These are phyloP conservation scores for Drosophila atroscutellata DNA, from an alignment of 2,888 invertebrate species.

Conservation along the genomic window DNA sequence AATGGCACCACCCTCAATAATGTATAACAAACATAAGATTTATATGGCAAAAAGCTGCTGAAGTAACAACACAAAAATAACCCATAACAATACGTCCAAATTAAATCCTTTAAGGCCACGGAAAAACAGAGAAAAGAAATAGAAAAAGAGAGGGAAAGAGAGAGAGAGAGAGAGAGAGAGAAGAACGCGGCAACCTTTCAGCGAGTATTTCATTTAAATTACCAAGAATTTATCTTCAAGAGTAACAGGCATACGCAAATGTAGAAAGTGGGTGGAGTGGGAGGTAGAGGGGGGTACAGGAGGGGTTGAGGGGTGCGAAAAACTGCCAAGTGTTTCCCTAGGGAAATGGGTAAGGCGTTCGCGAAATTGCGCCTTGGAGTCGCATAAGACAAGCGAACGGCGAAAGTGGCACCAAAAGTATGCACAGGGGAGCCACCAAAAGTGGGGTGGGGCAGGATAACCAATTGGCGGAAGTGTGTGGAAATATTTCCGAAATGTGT, in stretches of 20 bases:
- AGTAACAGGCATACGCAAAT: constrained; percentile 43
- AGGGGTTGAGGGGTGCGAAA: neutral
- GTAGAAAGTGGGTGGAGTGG: constrained; percentile 6
- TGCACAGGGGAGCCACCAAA: constrained; percentile 75
- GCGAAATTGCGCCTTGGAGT: constrained; percentile 85
- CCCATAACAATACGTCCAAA: constrained; percentile 72
- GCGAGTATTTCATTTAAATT: constrained; percentile 75
- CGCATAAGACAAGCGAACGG: constrained; percentile 84
- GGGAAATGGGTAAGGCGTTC: constrained; percentile 62
- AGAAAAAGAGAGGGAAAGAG: neutral
- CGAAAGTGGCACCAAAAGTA: constrained; percentile 76
- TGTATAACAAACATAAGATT: constrained; percentile 44
- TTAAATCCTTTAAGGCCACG: constrained; percentile 72
- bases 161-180: constrained; percentile 13
- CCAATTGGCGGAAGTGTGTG: constrained; percentile 78
- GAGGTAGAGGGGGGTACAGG: neutral
- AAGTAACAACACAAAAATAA: constrained; percentile 2
- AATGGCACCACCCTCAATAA: constrained; percentile 15
- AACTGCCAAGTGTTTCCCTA: constrained; percentile 58
- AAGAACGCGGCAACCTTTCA: constrained; percentile 50
- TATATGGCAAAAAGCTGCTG: constrained; percentile 38
- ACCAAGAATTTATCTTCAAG: constrained; percentile 62
- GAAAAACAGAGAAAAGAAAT: constrained; percentile 1
- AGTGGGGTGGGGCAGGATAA: constrained; percentile 21
- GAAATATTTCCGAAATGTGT: constrained; percentile 3